These are phyloP conservation scores for Lordiphosa andalusiaca DNA, from an alignment of 2,888 invertebrate genomes.

Conservation along the genomic window DNA sequence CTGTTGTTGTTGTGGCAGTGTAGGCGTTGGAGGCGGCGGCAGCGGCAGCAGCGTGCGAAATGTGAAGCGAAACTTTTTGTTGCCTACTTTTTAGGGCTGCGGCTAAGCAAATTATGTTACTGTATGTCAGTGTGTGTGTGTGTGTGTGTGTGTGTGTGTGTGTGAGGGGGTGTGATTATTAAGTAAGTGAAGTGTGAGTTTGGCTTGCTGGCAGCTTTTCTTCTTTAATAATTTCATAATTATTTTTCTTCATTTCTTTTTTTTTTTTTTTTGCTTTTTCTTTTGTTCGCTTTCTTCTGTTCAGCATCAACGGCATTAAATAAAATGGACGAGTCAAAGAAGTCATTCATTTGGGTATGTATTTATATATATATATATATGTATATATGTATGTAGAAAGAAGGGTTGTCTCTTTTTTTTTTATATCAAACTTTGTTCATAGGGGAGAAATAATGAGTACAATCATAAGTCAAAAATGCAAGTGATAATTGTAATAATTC, in stretches of 20 bases:
- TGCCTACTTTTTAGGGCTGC: constrained; percentile 9
- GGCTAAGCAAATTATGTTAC: background rate
- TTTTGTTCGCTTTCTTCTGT: constrained; percentile 70
- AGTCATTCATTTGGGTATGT: constrained; percentile 77
- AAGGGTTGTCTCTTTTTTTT: constrained; percentile 37
- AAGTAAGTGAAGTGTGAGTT: constrained; percentile 36
- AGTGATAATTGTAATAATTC: constrained; percentile 1
- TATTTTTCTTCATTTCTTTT: constrained; percentile 38
- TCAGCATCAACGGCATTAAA: constrained; percentile 78
- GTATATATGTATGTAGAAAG: constrained; percentile 53
- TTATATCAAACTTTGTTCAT: constrained; percentile 10
- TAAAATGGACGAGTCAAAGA: constrained; percentile 81
- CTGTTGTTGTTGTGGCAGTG: constrained; percentile 5
- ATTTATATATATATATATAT: constrained; percentile 30
- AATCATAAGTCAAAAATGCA: constrained; percentile 19
- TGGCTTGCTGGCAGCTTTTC: constrained; percentile 45
- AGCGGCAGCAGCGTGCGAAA: constrained; percentile 26
- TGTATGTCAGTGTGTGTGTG: constrained; percentile 4
- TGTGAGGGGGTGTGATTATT: constrained; percentile 25
- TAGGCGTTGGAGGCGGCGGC: constrained; percentile 3
- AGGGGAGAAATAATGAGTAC: constrained; percentile 26
- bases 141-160: constrained; percentile 16
- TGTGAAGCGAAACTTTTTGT: constrained; percentile 24
- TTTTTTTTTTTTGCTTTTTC: constrained; percentile 32
- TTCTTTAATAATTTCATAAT: constrained; percentile 38